These are phyloP conservation scores for Bombus huntii DNA, from an alignment of 1,140 invertebrate genomes.

Conservation along the genomic window DNA sequence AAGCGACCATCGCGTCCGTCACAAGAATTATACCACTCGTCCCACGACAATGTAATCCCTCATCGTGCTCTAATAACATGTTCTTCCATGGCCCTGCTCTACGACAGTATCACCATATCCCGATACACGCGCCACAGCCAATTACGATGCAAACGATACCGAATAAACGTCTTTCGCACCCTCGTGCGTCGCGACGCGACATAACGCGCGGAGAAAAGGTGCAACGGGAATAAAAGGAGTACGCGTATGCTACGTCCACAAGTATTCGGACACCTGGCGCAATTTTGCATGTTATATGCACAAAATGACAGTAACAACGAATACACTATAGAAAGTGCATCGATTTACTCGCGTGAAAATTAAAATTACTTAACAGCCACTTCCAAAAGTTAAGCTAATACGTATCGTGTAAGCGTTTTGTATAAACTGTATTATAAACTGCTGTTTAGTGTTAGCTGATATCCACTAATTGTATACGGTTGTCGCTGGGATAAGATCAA, in stretches of 20 bases:
- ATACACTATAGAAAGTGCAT: no score
- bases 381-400: no score
- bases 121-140: constrained; percentile 11
- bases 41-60: constrained; percentile 24
- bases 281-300: neutral
- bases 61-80: constrained; percentile 40
- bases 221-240: neutral
- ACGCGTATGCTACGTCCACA: no score
- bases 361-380: no score
- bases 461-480: no score
- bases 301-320: no score
- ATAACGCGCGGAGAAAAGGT: neutral
- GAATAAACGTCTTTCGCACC: constrained; percentile 7
- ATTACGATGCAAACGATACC: constrained; percentile 38
- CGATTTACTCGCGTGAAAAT: no score
- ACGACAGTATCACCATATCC: neutral
- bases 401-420: no score
- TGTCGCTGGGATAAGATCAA: no score
- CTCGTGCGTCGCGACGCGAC: neutral
- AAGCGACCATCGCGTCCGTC: neutral
- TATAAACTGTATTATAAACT: no score
- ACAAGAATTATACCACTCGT: constrained; percentile 19
- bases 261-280: neutral
- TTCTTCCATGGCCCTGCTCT: neutral
- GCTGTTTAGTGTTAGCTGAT: no score